A percentile compares a stretch with the other conserved stretches of the same genome.
Evolutionary conservation across 2,797 vertebrate species (phyloP).

Genomic region (Crocodylus rhombifer): DNA sequence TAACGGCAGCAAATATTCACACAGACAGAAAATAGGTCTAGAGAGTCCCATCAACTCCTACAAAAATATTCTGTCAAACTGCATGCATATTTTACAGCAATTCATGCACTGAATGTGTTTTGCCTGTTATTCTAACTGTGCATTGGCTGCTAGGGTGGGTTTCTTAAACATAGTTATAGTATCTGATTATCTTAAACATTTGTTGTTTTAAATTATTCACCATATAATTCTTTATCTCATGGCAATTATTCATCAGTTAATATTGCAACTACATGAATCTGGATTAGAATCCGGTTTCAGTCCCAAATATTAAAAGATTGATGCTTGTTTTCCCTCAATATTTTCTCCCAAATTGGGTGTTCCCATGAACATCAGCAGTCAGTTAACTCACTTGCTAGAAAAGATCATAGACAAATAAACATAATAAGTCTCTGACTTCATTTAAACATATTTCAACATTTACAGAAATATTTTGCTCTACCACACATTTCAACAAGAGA

Average conservation of each 20-base stretch:
- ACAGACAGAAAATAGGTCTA: neutral
- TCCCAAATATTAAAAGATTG: neutral
- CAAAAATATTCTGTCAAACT: neutral
- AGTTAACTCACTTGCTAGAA: neutral
- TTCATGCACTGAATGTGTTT: neutral
- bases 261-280: neutral
- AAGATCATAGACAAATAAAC: neutral
- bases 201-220: neutral
- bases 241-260: neutral
- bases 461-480: neutral
- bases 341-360: neutral
- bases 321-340: neutral
- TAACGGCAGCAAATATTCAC: neutral
- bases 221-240: neutral
- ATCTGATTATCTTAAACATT: neutral
- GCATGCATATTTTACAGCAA: neutral
- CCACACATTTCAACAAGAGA: neutral
- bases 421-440: fast-evolving
- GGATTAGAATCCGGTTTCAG: neutral
- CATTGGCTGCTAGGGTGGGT: neutral
- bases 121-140: neutral
- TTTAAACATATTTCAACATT: neutral
- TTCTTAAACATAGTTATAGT: neutral
- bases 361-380: neutral
- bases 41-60: neutral